Evolutionary conservation across 2,113 vertebrate genomes (phyloP), one percentile per base, ranked within the genome.

Genomic region (Trichomycterus rosablanca): DNA sequence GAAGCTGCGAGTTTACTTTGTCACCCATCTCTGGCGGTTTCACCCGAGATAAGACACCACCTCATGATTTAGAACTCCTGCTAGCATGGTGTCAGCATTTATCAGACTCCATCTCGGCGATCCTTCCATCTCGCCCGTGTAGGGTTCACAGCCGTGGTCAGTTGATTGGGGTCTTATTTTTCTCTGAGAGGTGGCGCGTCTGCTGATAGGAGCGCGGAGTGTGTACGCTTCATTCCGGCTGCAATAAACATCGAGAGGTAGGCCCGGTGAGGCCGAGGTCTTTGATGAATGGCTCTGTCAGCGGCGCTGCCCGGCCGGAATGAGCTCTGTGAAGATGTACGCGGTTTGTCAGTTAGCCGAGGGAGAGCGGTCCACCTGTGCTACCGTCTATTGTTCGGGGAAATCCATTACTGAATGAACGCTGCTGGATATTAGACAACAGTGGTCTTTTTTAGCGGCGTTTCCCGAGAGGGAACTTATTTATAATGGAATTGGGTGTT

Each of bases 241-340:
- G 42, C 7, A 51, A 37, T 46, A 59, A 62, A 22, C 15, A 4
- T 16, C 15, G 19, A 26, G 7, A 50, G 54, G 39, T 39, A 19
- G 49, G 12, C 24, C 20, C 7, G 22, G n/a, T 28, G 26, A 66
- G 11, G 22, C 30, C 30, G 14, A 19, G 19, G 7, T 7, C 50
- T n/a, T 50, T 63, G 61, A 71, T 57, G 50, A 58, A 71, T 66
- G 60, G 20, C 48, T 26, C 16, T 65, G 51, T 69, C 66, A 44
- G 18, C 28, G 12, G 35, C 53, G 20, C 32, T 22, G 18, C 34
- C 18, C 2, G 39, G 51, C 48, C 39, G 43, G 48, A 61, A 53
- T 52, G 30, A 44, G 52, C 23, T 58, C 48, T 45, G 39, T 56
- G 39, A 64, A 52, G 65, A 59, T 18, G 15, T 55, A 37, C 45